These are phyloP conservation scores for Seriola quinqueradiata DNA, from an alignment of 2,113 vertebrate genomes.

Conservation along the genomic window DNA sequence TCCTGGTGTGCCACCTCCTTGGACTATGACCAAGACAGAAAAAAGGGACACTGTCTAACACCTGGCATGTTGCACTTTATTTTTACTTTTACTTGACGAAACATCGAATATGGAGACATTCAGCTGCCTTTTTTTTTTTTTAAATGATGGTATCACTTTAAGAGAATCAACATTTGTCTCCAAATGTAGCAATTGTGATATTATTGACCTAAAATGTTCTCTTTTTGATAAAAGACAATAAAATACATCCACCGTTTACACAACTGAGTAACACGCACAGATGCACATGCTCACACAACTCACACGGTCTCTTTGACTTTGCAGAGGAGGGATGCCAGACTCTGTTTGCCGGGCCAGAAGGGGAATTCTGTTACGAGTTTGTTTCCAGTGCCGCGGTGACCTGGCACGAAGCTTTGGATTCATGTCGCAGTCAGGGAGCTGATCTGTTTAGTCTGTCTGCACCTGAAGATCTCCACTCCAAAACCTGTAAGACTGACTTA, in stretches of 20 bases:
- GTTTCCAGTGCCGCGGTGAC: slow-evolving; percentile 87
- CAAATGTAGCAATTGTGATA: background rate
- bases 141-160: background rate
- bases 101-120: background rate
- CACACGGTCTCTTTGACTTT: slow-evolving; percentile 27
- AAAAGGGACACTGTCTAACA: slow-evolving; percentile 91
- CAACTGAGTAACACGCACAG: background rate
- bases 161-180: background rate
- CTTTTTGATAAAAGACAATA: background rate
- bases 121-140: background rate
- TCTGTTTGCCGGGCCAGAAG: slow-evolving; percentile 83
- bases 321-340: slow-evolving; percentile 90
- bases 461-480: slow-evolving; percentile 80
- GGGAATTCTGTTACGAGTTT: slow-evolving; percentile 91
- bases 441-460: slow-evolving; percentile 90
- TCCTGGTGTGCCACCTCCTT: slow-evolving; percentile 91
- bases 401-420: slow-evolving; percentile 93
- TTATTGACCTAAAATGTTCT: background rate
- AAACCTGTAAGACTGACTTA: slow-evolving; percentile 61
- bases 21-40: slow-evolving; percentile 83
- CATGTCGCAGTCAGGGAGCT: slow-evolving; percentile 92
- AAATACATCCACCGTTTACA: background rate
- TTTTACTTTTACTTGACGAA: background rate
- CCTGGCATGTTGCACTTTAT: slow-evolving; percentile 80
- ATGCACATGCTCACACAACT: background rate